Percentiles rank a stretch among this genome's conserved stretches.
Conservation (phyloP, 2,797 vertebrate genomes). For the Phrynocephalus forsythii region DNA sequence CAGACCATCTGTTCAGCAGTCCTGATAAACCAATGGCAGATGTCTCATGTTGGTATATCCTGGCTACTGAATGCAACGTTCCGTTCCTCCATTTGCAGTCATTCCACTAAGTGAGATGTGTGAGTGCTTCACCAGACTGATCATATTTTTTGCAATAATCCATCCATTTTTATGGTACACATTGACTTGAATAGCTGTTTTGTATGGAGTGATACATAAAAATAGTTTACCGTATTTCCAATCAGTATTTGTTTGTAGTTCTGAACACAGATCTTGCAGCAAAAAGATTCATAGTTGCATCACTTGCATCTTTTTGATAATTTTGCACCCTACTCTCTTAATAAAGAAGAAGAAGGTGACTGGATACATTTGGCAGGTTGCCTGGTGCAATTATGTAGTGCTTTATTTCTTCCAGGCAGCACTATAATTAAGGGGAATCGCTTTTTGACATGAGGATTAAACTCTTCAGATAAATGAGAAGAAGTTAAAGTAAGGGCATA, state of each 20-base stretch:
- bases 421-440: not conserved
- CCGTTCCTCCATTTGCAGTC: not conserved
- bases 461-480: not conserved
- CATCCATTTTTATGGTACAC: not conserved
- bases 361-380: not conserved
- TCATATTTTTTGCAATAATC: not conserved
- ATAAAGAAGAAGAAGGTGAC: not conserved
- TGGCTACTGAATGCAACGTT: not conserved
- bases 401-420: not conserved
- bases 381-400: not conserved
- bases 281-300: conserved; percentile 3
- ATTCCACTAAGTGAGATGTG: not conserved
- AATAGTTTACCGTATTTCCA: conserved; percentile 13
- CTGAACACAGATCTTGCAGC: conserved; percentile 8
- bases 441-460: conserved; percentile 4
- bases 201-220: not conserved
- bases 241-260: not conserved
- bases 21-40: not conserved
- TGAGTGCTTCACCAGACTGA: not conserved
- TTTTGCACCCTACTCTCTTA: not conserved
- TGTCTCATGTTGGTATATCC: not conserved
- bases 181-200: conserved; percentile 18
- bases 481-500: not conserved
- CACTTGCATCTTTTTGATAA: not conserved
- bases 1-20: not conserved